Evolutionary conservation across 30 jellyfish, hydroid and myxozoan genomes (phyloP).

Genomic region (Aurelia sp.): DNA sequence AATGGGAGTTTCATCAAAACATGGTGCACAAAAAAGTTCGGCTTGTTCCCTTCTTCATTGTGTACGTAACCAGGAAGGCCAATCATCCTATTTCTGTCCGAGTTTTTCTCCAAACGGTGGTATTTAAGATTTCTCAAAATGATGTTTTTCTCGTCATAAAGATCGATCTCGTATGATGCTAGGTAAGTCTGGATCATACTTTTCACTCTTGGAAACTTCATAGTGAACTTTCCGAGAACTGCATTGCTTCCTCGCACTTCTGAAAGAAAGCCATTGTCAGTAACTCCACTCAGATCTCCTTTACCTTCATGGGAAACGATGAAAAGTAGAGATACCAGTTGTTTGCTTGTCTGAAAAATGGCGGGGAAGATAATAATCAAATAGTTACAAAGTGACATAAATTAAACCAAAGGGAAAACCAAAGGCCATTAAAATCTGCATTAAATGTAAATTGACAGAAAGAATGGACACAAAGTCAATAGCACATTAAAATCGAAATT

Average conservation of each 20-base stretch:
- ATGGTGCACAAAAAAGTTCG: constrained; percentile 80
- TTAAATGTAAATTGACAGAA: no score
- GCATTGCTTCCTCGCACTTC: constrained; percentile 73
- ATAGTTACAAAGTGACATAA: no score
- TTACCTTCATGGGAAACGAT: constrained; percentile 86
- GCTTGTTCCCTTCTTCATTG: constrained; percentile 54
- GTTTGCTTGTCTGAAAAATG: constrained; percentile 58
- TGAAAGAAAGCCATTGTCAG: constrained; percentile 38
- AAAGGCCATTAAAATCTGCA: no score
- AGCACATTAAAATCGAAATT: no score
- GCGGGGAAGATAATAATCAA: no score
- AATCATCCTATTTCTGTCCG: constrained; percentile 66
- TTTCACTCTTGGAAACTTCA: constrained; percentile 65
- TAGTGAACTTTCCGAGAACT: constrained; percentile 72
- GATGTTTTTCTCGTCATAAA: constrained; percentile 75
- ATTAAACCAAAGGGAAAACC: no score
- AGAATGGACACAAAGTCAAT: no score
- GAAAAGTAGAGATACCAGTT: constrained; percentile 83
- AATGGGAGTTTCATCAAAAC: constrained; percentile 84
- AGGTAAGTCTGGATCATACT: constrained; percentile 66
- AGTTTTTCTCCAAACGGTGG: constrained; percentile 52
- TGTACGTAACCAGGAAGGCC: constrained; percentile 78
- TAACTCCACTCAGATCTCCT: constrained; percentile 35
- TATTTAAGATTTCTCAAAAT: constrained; percentile 69
- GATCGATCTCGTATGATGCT: constrained; percentile 71